These are phyloP conservation scores for Alectoris magna DNA, from an alignment of 2,797 vertebrate species.

Conservation along the genomic window DNA sequence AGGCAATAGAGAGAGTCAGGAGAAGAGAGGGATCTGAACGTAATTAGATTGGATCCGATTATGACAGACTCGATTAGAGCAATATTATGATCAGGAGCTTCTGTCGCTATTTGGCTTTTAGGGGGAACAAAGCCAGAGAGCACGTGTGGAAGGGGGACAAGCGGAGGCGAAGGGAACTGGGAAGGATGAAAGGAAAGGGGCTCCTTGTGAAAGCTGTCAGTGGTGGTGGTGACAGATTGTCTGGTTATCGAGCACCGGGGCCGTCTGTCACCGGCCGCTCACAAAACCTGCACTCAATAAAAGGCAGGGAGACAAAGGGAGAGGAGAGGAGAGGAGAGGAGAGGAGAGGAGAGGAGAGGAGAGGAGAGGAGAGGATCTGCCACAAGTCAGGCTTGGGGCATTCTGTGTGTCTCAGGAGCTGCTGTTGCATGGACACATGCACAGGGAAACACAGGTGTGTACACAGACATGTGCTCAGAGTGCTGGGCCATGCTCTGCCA, in stretches of 20 bases:
- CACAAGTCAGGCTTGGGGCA: background rate
- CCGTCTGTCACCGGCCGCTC: slow-evolving; percentile 73
- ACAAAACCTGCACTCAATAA: slow-evolving; percentile 62
- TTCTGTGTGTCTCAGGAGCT: background rate
- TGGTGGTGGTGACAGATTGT: slow-evolving; percentile 76
- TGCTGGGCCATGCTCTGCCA: background rate
- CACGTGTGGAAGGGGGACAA: slow-evolving; percentile 40
- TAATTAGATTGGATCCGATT: slow-evolving; percentile 81
- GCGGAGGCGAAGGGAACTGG: background rate
- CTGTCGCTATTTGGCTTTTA: slow-evolving; percentile 66
- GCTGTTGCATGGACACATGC: background rate
- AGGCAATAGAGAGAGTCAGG: slow-evolving; percentile 71
- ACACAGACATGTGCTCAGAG: too few species aligned
- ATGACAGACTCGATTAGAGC: slow-evolving; percentile 74
- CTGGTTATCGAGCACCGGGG: slow-evolving; percentile 62
- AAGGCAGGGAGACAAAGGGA: slow-evolving; percentile 25
- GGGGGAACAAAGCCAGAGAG: slow-evolving; percentile 50
- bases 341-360: too few species aligned
- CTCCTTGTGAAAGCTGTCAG: slow-evolving; percentile 68
- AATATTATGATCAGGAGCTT: slow-evolving; percentile 68
- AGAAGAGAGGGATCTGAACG: slow-evolving; percentile 67
- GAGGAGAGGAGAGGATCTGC: background rate
- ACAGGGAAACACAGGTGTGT: background rate
- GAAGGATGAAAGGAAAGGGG: slow-evolving; percentile 36
- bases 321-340: background rate